Conservation (phyloP, 1,140 invertebrate genomes). For the Drepana arcuata region DNA sequence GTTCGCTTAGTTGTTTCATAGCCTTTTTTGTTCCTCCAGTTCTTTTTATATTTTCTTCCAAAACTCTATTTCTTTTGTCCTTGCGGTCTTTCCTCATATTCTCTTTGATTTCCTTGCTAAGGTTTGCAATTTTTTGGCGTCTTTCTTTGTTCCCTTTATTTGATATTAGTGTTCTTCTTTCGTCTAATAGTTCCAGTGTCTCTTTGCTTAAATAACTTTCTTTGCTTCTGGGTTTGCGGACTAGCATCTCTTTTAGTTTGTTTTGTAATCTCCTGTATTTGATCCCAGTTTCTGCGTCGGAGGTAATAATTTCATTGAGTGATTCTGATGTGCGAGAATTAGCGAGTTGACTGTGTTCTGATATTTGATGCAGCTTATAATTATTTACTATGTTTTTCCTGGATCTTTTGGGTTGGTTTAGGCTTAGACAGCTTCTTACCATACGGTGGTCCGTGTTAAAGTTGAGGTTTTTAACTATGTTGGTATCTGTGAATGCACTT, state of each 20-base stretch:
- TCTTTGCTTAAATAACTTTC: slow-evolving; percentile 1
- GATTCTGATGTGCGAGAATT: slow-evolving; percentile 1
- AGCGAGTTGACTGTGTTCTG: neutral
- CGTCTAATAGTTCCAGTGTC: neutral
- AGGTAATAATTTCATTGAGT: slow-evolving; percentile 4
- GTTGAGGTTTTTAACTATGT: neutral
- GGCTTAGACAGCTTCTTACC: neutral
- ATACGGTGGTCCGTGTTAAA: neutral
- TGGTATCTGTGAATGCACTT: neutral
- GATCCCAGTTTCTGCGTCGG: neutral
- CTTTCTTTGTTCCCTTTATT: slow-evolving; percentile 1
- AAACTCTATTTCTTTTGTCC: neutral
- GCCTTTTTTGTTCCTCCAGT: neutral
- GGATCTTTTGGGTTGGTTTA: slow-evolving; percentile 4
- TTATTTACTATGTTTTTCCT: slow-evolving; percentile 7
- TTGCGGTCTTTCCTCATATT: neutral
- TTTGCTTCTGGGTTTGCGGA: neutral
- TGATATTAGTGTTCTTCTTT: neutral
- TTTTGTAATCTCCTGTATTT: neutral
- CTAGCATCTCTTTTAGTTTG: neutral
- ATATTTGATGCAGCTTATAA: neutral
- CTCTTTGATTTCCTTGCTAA: neutral
- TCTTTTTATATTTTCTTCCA: neutral
- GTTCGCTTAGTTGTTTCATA: neutral
- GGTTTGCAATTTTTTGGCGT: neutral